These are phyloP conservation scores for Oxyteleia sp. DNA, from an alignment of 2,888 invertebrate genomes.

Conservation along the genomic window DNA sequence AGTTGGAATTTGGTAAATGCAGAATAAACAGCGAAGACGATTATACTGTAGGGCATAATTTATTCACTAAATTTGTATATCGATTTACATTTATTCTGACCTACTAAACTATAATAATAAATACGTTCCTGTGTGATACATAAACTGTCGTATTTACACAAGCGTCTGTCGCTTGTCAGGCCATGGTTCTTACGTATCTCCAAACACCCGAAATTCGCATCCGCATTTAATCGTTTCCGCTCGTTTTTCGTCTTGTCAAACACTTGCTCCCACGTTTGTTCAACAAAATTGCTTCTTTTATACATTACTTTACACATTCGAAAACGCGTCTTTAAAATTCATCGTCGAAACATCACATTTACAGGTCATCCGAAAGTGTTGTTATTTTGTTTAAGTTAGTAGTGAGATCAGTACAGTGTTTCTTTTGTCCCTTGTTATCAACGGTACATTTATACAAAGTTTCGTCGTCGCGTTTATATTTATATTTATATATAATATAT, in stretches of 20 bases:
- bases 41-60: slow-evolving; percentile 62
- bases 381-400: slow-evolving; percentile 79
- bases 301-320: slow-evolving; percentile 83
- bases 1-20: neutral
- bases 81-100: slow-evolving; percentile 83
- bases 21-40: neutral
- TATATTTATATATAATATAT: slow-evolving; percentile 42
- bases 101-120: slow-evolving; percentile 86
- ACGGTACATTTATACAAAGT: slow-evolving; percentile 86
- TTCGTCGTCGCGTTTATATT: slow-evolving; percentile 81
- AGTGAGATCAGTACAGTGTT: slow-evolving; percentile 85
- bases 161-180: slow-evolving; percentile 82
- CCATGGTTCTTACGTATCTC: too few relatives aligned
- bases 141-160: slow-evolving; percentile 85
- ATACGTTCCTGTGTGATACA: slow-evolving; percentile 85
- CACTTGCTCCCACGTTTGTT: slow-evolving; percentile 64
- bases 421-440: slow-evolving; percentile 76
- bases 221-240: too few relatives aligned
- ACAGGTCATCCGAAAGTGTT: slow-evolving; percentile 76
- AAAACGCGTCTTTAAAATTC: slow-evolving; percentile 76
- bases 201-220: too few relatives aligned
- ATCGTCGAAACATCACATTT: slow-evolving; percentile 82
- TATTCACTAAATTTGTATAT: slow-evolving; percentile 71
- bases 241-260: slow-evolving; percentile 37
- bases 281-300: slow-evolving; percentile 77